A percentile compares a stretch with the other conserved stretches of the same genome.
These are phyloP conservation scores for Pristionchus entomophagus DNA, from an alignment of 2,888 invertebrate genomes.

Conservation along the genomic window DNA sequence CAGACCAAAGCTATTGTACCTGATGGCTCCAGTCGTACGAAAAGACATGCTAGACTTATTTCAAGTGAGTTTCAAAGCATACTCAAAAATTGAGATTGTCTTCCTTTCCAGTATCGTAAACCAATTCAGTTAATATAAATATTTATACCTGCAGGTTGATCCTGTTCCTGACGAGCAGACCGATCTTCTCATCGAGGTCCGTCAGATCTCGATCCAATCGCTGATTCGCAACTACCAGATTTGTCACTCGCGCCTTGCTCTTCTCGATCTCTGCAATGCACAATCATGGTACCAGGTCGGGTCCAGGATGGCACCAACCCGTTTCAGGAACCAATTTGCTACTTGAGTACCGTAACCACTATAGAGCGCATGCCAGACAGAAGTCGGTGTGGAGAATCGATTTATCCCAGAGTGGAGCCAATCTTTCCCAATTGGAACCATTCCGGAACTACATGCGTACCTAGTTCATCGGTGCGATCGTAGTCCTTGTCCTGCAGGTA, in stretches of 20 bases:
- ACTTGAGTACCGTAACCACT: too few relatives aligned
- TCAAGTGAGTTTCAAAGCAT: too few relatives aligned
- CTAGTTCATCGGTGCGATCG: slow-evolving; percentile 57
- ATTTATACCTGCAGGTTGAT: slow-evolving; percentile 83
- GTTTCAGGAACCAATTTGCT: background rate
- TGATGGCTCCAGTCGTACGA: too few relatives aligned
- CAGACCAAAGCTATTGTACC: too few relatives aligned
- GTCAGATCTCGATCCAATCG: slow-evolving; percentile 83
- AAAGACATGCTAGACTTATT: too few relatives aligned
- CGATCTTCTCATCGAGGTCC: slow-evolving; percentile 87
- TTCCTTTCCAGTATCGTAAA: too few relatives aligned
- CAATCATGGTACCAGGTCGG: background rate
- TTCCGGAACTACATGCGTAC: slow-evolving; percentile 38
- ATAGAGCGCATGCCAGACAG: too few relatives aligned
- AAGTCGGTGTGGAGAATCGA: too few relatives aligned
- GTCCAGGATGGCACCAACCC: too few relatives aligned
- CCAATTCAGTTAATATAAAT: too few relatives aligned
- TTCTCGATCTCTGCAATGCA: slow-evolving; percentile 78
- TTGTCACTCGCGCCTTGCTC: slow-evolving; percentile 84
- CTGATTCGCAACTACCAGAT: slow-evolving; percentile 80
- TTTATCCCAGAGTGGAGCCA: too few relatives aligned
- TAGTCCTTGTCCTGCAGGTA: slow-evolving; percentile 57
- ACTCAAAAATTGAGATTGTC: too few relatives aligned
- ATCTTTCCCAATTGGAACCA: slow-evolving; percentile 5
- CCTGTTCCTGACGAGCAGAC: slow-evolving; percentile 86